Conservation (phyloP, 2,888 invertebrate genomes). For the Amblyteles armatorius region DNA sequence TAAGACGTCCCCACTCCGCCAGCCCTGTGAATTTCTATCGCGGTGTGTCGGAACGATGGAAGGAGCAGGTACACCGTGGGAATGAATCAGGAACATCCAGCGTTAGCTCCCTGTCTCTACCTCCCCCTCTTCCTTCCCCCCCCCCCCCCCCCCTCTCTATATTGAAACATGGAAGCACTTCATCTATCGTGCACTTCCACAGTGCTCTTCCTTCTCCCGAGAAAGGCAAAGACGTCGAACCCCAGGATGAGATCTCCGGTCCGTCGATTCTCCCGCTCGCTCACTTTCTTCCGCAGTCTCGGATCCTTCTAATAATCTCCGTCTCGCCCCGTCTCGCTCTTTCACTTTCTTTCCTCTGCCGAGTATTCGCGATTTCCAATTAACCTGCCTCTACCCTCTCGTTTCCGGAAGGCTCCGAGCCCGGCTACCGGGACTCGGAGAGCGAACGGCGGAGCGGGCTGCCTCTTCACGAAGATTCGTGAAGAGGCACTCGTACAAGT, state of each 20-base stretch:
- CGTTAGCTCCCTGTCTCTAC: constrained; percentile 15
- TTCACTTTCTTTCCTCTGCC: constrained; percentile 51
- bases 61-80: constrained; percentile 21
- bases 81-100: constrained; percentile 33
- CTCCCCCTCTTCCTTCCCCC: background rate
- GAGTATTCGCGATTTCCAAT: constrained; percentile 78
- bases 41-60: constrained; percentile 29
- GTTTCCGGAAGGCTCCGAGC: constrained; percentile 44
- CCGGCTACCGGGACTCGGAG: constrained; percentile 50
- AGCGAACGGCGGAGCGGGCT: constrained; percentile 48
- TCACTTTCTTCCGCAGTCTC: constrained; percentile 14
- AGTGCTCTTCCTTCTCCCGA: constrained; percentile 27
- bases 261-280: constrained; percentile 58
- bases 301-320: constrained; percentile 21
- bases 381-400: constrained; percentile 70
- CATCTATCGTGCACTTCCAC: constrained; percentile 20
- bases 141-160: background rate
- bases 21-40: constrained; percentile 37
- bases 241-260: constrained; percentile 61
- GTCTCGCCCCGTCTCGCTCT: constrained; percentile 41
- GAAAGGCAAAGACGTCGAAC: constrained; percentile 49
- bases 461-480: constrained; percentile 27
- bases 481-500: constrained; percentile 27
- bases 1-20: background rate
- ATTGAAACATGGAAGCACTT: constrained; percentile 11